Evolutionary conservation across 2,888 invertebrate species (phyloP), one percentile per base, ranked within the genome.

Genomic region (Neuroscelio doddi): DNA sequence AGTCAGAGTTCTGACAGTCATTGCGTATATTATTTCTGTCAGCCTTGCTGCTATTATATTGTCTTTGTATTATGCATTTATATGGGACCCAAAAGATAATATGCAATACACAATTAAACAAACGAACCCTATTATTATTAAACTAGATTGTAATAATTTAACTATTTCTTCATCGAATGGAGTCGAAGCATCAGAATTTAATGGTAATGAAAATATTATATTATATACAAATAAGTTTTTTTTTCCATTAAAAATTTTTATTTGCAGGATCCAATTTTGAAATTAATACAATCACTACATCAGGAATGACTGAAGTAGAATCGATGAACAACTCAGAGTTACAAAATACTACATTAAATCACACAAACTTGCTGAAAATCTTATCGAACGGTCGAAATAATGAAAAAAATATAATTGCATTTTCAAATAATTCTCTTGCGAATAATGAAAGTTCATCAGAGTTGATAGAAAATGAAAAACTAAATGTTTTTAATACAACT

Each of bases 1-100:
- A 85, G 91, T 96, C 69, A 90, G 96, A 70, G 93, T 97, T 75
- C 89, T 97, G 79, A 97, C 97, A 15, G 97, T 97, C 72, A 89
- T 96, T 77, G 94, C 96, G 49, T 97, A 97, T 86, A 92, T 97
- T 72, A 92, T 97, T 85, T 94, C 95, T 83, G 97, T 97, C 74
- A 97, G 96, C 38, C 88, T 96, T 79, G 96, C 96, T 14, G 97
- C 96, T 47, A 95, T 96, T 78, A 93, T 96, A 88, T 88, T 97
- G 70, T 96, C 96, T 9, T 89, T 96, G 47, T 97, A 97, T 87
- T 97, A 97, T 87, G 92, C 95, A 76, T 93, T 96, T 86, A 90
- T 97, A 83, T 97, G 97, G 96, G 92, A 95, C 85, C 95, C 96
- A 14, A 90, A 89, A 80, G 81, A 83, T 69, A 74, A 58, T 9